These are phyloP conservation scores for Lutjanus erythropterus DNA, from an alignment of 2,113 vertebrate genomes.

Conservation along the genomic window DNA sequence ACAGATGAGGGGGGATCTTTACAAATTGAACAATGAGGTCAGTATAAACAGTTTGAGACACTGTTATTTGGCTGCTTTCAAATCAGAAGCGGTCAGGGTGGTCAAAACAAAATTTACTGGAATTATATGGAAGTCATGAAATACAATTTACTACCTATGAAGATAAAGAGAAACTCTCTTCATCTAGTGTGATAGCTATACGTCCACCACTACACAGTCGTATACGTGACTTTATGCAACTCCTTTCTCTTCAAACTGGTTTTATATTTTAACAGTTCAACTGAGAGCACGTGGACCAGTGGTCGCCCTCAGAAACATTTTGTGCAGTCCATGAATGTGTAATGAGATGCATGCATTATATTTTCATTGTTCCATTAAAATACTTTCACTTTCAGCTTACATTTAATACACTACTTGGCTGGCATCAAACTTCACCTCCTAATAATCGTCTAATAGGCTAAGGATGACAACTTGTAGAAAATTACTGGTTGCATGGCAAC, in stretches of 20 bases:
- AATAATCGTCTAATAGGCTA: too few relatives aligned
- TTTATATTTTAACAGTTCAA: conserved; percentile 2
- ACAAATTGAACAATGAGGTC: conserved; percentile 74
- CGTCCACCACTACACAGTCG: background rate
- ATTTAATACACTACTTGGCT: too few relatives aligned
- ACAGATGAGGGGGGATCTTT: conserved; percentile 60
- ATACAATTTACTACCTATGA: conserved; percentile 19
- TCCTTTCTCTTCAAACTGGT: background rate
- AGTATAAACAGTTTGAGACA: conserved; percentile 69
- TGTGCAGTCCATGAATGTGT: too few relatives aligned
- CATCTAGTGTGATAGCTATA: conserved; percentile 8
- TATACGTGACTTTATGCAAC: background rate
- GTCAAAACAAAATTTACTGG: conserved; percentile 55
- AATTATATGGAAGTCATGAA: conserved; percentile 44
- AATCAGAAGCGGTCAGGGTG: conserved; percentile 50
- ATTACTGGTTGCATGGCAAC: too few relatives aligned
- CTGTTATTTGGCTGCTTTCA: conserved; percentile 62
- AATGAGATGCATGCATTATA: too few relatives aligned
- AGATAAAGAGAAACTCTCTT: conserved; percentile 6
- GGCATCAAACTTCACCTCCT: too few relatives aligned
- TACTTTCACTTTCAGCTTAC: too few relatives aligned
- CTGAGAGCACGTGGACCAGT: background rate
- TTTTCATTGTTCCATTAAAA: too few relatives aligned
- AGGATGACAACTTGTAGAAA: too few relatives aligned
- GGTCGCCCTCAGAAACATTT: too few relatives aligned